Evolutionary conservation across 2,888 invertebrate species (phyloP).

Genomic region (Norana najaformis): DNA sequence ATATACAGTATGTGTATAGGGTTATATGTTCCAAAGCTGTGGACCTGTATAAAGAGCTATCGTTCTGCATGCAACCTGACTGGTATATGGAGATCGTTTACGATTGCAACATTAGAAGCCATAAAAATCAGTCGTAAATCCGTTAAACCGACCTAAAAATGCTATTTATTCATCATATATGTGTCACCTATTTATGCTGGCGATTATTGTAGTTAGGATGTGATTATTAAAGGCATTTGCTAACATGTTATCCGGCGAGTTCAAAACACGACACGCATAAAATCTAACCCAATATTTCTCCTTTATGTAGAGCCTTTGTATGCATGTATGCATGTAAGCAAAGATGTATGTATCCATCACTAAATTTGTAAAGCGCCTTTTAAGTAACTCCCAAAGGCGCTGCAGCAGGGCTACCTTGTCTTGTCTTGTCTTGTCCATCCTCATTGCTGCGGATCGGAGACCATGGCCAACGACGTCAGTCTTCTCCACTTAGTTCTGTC

Average conservation of each 20-base stretch:
- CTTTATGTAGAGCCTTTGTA: background rate
- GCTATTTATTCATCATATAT: background rate
- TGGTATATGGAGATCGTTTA: no score
- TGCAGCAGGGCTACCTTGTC: background rate
- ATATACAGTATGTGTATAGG: background rate
- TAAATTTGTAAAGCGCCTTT: background rate
- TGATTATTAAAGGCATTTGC: background rate
- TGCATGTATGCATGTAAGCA: no score
- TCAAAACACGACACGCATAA: background rate
- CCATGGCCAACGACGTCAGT: no score
- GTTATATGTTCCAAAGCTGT: background rate
- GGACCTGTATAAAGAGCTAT: background rate
- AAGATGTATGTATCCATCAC: no score
- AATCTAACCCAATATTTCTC: background rate
- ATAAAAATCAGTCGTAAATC: background rate
- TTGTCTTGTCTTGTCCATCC: no score
- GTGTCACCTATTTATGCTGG: background rate
- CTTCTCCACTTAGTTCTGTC: no score
- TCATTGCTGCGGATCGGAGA: no score
- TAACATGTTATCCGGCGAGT: background rate
- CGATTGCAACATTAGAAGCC: no score
- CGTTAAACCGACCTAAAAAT: background rate
- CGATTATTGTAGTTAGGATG: background rate
- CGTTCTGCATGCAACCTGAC: background rate
- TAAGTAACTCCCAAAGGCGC: background rate